Percentiles rank a stretch among this genome's conserved stretches.
Conservation (phyloP, 2,888 invertebrate genomes). For the Fabriciana adippe region DNA sequence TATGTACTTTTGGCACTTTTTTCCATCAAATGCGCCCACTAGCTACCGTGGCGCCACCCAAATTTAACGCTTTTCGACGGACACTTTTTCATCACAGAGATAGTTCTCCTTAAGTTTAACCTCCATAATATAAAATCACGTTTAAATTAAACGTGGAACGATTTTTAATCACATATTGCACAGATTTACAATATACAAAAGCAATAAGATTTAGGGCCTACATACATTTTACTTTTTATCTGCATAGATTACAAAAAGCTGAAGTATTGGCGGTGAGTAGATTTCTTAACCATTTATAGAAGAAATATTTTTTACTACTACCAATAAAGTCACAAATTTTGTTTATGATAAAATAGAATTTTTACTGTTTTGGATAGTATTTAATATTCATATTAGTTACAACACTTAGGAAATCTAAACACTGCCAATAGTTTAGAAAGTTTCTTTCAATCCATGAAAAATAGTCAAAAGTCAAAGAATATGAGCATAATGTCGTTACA, state of each 20-base stretch:
- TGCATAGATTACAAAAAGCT: constrained; percentile 6
- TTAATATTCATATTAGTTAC: not conserved
- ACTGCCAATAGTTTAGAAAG: not conserved
- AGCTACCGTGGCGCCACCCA: too few relatives aligned
- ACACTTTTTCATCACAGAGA: too few relatives aligned
- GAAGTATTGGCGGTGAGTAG: not conserved
- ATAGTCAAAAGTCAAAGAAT: constrained; percentile 25
- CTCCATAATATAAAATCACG: not conserved
- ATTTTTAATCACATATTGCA: constrained; percentile 28
- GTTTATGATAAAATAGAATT: too few relatives aligned
- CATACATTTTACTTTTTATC: constrained; percentile 2
- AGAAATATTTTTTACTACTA: too few relatives aligned
- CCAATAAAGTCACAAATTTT: too few relatives aligned
- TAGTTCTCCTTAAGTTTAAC: too few relatives aligned
- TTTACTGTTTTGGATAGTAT: too few relatives aligned
- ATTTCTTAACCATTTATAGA: not conserved
- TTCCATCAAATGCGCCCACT: too few relatives aligned
- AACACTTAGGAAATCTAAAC: not conserved
- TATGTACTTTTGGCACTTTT: too few relatives aligned
- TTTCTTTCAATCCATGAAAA: constrained; percentile 16
- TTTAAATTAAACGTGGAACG: constrained; percentile 19
- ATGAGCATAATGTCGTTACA: constrained; percentile 39
- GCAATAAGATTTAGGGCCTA: constrained; percentile 17
- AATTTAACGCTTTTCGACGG: too few relatives aligned
- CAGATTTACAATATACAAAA: constrained; percentile 8